Evolutionary conservation across 2,888 invertebrate species (phyloP).

Genomic region (Emmelina monodactyla): DNA sequence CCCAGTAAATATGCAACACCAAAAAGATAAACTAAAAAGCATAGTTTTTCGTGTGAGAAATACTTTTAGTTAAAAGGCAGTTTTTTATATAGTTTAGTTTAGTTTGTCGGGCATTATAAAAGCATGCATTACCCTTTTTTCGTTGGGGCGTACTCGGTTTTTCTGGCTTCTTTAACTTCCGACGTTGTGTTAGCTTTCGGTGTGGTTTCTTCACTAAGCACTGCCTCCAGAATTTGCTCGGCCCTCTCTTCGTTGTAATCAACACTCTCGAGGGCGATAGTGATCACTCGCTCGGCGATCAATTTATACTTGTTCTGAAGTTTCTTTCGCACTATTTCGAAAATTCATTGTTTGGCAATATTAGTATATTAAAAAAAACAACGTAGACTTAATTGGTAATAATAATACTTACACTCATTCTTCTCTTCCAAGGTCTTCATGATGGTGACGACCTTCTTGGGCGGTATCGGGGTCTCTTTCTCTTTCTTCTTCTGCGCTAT

Average conservation of each 20-base stretch:
- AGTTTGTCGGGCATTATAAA: no score
- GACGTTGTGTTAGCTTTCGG: slow-evolving; percentile 23
- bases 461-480: slow-evolving; percentile 31
- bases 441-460: slow-evolving; percentile 65
- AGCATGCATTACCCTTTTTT: slow-evolving; percentile 29
- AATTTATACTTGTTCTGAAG: slow-evolving; percentile 77
- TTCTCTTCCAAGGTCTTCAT: slow-evolving; percentile 76
- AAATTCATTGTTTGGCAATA: no score
- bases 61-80: no score
- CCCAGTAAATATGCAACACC: not conserved
- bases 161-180: slow-evolving; percentile 26
- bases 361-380: no score
- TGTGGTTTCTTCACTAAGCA: slow-evolving; percentile 69
- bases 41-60: no score
- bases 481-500: slow-evolving; percentile 29
- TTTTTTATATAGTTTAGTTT: no score
- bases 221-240: slow-evolving; percentile 78
- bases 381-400: no score
- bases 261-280: slow-evolving; percentile 88
- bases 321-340: slow-evolving; percentile 75
- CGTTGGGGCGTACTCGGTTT: slow-evolving; percentile 21
- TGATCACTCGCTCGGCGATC: slow-evolving; percentile 81
- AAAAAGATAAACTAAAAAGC: not conserved
- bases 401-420: slow-evolving; percentile 59
- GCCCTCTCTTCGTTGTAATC: slow-evolving; percentile 85